Evolutionary conservation across 2,797 vertebrate species (phyloP).

Genomic region (Paguma larvata): DNA sequence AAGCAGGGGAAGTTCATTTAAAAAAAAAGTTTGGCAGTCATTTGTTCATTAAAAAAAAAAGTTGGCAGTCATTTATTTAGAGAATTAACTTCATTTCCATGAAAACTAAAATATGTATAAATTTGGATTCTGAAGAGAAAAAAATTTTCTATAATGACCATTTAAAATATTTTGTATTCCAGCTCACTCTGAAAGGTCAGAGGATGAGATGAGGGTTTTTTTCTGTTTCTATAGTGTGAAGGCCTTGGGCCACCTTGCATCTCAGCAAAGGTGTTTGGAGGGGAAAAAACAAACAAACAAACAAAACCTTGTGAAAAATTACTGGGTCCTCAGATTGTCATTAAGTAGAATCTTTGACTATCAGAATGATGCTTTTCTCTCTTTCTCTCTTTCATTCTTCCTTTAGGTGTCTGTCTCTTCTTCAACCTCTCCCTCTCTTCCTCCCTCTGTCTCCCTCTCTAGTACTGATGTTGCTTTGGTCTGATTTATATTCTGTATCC

Average conservation of each 20-base stretch:
- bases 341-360: neutral
- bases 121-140: neutral
- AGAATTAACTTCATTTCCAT: neutral
- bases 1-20: neutral
- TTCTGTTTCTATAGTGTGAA: neutral
- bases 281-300: neutral
- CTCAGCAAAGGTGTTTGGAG: neutral
- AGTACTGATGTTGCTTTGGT: neutral
- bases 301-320: neutral
- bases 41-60: neutral
- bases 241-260: neutral
- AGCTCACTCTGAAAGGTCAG: neutral
- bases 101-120: constrained; percentile 6
- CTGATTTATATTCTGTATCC: neutral
- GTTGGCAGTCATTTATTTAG: neutral
- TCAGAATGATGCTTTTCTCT: neutral
- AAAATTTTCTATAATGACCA: neutral
- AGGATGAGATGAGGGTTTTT: neutral
- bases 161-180: constrained; percentile 12
- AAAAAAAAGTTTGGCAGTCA: neutral
- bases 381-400: no score
- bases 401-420: no score
- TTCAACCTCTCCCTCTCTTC: no score
- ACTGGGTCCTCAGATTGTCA: neutral
- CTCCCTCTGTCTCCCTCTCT: no score